A percentile compares a stretch with the other conserved stretches of the same genome.
phyloP scores from a whole-genome alignment of 1,140 invertebrate species.

The Ceratosolen solmsi region DNA sequence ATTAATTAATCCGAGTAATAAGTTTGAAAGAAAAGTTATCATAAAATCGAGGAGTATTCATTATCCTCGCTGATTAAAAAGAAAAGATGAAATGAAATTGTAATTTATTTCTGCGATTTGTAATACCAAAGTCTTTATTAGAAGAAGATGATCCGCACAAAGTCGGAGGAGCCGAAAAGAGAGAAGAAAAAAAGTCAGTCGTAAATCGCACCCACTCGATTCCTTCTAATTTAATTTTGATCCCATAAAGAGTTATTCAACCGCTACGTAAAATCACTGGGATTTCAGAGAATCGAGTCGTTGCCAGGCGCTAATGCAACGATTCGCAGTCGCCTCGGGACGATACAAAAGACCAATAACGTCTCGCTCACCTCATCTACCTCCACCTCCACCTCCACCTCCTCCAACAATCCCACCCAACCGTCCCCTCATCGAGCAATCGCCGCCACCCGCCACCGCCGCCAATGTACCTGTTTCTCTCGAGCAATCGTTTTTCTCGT shows the following conservation, averaged over 20 bases:
- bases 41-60: constrained; percentile 8
- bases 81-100: not conserved
- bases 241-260: constrained; percentile 13
- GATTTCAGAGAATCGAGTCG: constrained; percentile 33
- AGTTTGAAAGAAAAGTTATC: not conserved
- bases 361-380: no score
- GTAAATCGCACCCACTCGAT: constrained; percentile 41
- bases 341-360: not conserved
- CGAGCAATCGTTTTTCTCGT: not conserved
- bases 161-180: constrained; percentile 2
- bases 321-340: constrained; percentile 32
- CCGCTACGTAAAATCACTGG: not conserved
- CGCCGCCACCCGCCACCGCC: not conserved
- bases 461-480: not conserved
- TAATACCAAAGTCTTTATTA: constrained; percentile 2
- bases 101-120: not conserved
- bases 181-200: constrained; percentile 31
- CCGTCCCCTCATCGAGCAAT: no score
- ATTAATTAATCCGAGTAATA: not conserved
- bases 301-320: constrained; percentile 37
- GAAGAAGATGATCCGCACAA: constrained; percentile 5
- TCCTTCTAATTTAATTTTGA: constrained; percentile 50
- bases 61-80: not conserved
- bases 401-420: not conserved
- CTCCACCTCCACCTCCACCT: no score